Evolutionary conservation across 2,113 vertebrate genomes (phyloP), one percentile per base, ranked within the genome.

Genomic region (Chaetodon auriga): DNA sequence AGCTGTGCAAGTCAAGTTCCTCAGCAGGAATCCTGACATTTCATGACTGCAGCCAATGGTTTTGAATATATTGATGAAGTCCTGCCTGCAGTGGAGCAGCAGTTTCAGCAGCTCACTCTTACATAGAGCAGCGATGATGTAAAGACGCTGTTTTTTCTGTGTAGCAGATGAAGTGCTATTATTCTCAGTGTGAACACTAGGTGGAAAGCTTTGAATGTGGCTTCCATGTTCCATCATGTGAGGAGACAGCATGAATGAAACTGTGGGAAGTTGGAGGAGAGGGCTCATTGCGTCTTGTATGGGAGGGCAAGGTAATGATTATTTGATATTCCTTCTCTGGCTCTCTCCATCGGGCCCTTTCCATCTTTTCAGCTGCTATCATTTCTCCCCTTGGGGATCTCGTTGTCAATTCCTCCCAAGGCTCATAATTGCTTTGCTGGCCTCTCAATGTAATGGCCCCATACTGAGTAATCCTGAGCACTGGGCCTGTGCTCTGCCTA

Each of bases 381-480:
- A 61, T 87, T 81, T 78, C 78, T 79, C 83, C 82, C 87, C 73
- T 13, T 49, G 82, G 89, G 84, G 81, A 81, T 91, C 81, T 87
- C 14, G 41, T 85, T 88, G 90, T 91, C 85, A 89, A 78, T 91
- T 93, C 75, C 81, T 89, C 78, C 83, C 61, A 81, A 80, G 91
- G 84, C 81, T 87, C 87, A 90, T 95, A 92, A 95, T 92, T 92
- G 90, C 91, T 93, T 93, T 68, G 36, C 91, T 87, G 81, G 82
- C 79, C 86, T 92, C 82, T 85, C 82, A 46, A 61, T 90, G 89
- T 92, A 93, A 90, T 90, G 83, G 89, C 73, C 78, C 81, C 83
- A 87, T 69, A 79, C 92, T 89, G 92, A 84, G 92, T 92, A 87
- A 93, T 90, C 87, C 78, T 51, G 75, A 89, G 80, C 72, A 68